A percentile compares a stretch with the other conserved stretches of the same genome.
Evolutionary conservation across 2,113 vertebrate genomes (phyloP).

Genomic region (Euleptes europaea): DNA sequence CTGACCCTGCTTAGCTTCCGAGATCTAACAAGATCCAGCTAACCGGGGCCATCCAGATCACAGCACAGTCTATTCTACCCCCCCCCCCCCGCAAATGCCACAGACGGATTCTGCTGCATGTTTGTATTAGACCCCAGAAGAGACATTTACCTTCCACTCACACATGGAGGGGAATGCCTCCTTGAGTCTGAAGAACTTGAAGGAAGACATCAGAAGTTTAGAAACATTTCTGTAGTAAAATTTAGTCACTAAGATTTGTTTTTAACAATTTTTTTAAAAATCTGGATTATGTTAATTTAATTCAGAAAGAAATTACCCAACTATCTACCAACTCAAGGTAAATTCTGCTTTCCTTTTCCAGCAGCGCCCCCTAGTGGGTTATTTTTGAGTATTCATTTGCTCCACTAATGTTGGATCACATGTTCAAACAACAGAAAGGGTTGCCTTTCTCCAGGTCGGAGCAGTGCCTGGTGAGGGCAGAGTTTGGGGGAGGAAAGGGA

Average conservation of each 20-base stretch:
- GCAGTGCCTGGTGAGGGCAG: too few species aligned
- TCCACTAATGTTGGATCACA: not conserved
- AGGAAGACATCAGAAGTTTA: not conserved
- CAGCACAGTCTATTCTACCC: too few species aligned
- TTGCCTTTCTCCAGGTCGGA: too few species aligned
- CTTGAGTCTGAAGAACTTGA: not conserved
- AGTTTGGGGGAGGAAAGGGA: too few species aligned
- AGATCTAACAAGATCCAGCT: too few species aligned
- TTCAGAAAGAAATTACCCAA: not conserved
- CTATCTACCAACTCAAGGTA: not conserved
- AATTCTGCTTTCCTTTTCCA: slow-evolving; percentile 2
- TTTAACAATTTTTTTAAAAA: not conserved
- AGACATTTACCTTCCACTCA: not conserved
- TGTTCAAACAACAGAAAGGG: not conserved
- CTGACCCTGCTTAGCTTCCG: too few species aligned
- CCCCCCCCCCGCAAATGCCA: too few species aligned
- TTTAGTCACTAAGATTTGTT: not conserved
- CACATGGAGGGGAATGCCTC: not conserved
- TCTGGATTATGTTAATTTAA: not conserved
- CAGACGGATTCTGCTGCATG: too few species aligned
- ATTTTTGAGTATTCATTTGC: not conserved
- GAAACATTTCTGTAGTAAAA: not conserved
- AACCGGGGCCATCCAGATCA: too few species aligned
- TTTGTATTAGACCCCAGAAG: not conserved
- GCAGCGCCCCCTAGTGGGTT: not conserved